Base-by-base conservation (phyloP, 2,888 invertebrate species). In the Xanthostigma xanthostigma region DNA sequence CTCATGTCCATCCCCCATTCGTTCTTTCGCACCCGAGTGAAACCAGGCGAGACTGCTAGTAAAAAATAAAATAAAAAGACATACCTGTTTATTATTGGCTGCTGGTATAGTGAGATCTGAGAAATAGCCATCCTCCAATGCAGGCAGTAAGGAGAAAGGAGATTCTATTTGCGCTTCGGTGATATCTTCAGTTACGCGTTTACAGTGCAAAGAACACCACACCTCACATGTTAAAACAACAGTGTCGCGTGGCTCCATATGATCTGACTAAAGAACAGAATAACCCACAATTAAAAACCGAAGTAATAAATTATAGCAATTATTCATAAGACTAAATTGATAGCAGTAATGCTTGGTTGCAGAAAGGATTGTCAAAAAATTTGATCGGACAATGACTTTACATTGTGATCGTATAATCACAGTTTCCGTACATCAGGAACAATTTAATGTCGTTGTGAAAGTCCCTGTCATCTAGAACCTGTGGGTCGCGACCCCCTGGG, bases 81-180 rank as follows among this genome's bases (percentile, higher is more conserved):
- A 45, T 60, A 73, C 74, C 65, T 72, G 66, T 62, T 71, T 73
- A 47, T 71, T 71, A 59, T 70, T 71, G 46, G 68, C 65, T 40
- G 75, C 66, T 43, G 61, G 64, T n/a, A 78, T 65, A 17, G 62
- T 63, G 50, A 76, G 63, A 64, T 81, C 81, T 50, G 75, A 74
- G 59, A 81, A 81, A 60, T 75, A 81, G 1, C 77, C 76, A 55
- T 80, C 78, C 54, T 76, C 74, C 45, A 81, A 65, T 36, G 81
- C 80, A 48, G 76, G 72, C n/a, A 75, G 62, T 51, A 80, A 72
- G n/a, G 75, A 75, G 60, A 76, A 80, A 9, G 77, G 74, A 39
- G 71, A 67, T 56, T 75, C 74, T 50, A 68, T 64, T 2, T 68
- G 66, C 39, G 66, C 56, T 44, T 65, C 69, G 2, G 65, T 64